Conservation (phyloP, 1,140 invertebrate genomes). For the Drosophila grimshawi region DNA sequence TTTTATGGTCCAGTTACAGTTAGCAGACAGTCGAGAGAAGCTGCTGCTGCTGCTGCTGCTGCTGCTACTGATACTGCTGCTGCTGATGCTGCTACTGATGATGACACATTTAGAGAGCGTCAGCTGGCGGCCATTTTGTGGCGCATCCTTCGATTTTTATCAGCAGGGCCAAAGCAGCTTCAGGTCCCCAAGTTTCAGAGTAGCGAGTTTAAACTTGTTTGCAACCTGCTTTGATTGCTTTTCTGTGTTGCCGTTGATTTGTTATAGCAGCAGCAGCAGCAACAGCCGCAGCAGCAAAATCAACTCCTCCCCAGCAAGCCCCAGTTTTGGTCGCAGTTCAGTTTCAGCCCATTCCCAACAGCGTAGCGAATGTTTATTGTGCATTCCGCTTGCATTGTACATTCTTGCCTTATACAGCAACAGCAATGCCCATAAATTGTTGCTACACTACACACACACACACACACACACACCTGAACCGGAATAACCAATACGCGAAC, state of each 20-base stretch:
- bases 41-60: neutral
- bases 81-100: constrained; percentile 2
- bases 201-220: constrained; percentile 61
- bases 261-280: constrained; percentile 12
- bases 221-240: constrained; percentile 81
- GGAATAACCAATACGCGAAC: constrained; percentile 17
- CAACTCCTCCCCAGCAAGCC: constrained; percentile 12
- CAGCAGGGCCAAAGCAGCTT: constrained; percentile 30
- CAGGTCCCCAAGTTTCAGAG: neutral
- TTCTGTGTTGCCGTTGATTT: constrained; percentile 58
- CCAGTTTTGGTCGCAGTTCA: constrained; percentile 16
- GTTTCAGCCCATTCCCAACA: constrained; percentile 29
- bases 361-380: constrained; percentile 79
- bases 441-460: constrained; percentile 26
- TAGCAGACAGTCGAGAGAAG: constrained; percentile 13
- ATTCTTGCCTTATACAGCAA: constrained; percentile 58
- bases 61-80: neutral
- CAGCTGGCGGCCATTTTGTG: constrained; percentile 50
- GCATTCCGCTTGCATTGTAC: constrained; percentile 80
- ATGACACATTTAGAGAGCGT: constrained; percentile 50
- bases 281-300: constrained; percentile 7
- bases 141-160: constrained; percentile 55
- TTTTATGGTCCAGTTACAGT: constrained; percentile 44
- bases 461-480: constrained; percentile 16
- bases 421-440: constrained; percentile 48